Percentiles rank a stretch among this genome's conserved stretches.
These are phyloP conservation scores for Drosophila longiperda DNA, from an alignment of 2,888 invertebrate genomes.

Conservation along the genomic window DNA sequence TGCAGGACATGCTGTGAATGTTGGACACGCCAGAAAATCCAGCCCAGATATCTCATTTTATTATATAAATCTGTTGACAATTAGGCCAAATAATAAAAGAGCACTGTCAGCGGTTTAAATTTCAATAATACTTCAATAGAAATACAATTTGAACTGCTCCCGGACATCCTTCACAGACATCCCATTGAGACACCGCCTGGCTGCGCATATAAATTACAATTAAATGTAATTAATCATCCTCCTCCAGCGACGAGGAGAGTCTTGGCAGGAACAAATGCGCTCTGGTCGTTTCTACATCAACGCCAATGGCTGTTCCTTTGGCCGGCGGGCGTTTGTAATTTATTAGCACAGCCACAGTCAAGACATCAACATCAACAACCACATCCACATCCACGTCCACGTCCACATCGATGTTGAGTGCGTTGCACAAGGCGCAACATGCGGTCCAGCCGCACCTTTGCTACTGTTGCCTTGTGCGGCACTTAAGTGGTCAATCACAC, in stretches of 20 bases:
- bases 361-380: constrained; percentile 45
- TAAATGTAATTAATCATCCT: constrained; percentile 78
- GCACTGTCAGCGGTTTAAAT: constrained; percentile 47
- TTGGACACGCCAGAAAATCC: background rate
- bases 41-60: constrained; percentile 34
- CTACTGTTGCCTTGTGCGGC: constrained; percentile 24
- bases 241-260: constrained; percentile 19
- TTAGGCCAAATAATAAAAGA: constrained; percentile 49
- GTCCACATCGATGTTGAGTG: constrained; percentile 43
- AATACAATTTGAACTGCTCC: constrained; percentile 19
- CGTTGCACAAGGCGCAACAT: constrained; percentile 56
- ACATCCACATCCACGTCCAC: constrained; percentile 33
- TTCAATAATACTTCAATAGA: constrained; percentile 57
- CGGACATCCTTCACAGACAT: constrained; percentile 14
- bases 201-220: constrained; percentile 72
- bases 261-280: background rate
- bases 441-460: constrained; percentile 69
- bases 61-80: constrained; percentile 57
- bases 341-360: constrained; percentile 51
- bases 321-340: constrained; percentile 36
- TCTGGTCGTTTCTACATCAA: constrained; percentile 5
- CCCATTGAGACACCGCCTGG: constrained; percentile 31
- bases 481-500: constrained; percentile 65
- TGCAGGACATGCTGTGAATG: constrained; percentile 14
- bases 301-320: constrained; percentile 12